phyloP scores from a whole-genome alignment of 2,113 vertebrate species.

The Struthio camelus region DNA sequence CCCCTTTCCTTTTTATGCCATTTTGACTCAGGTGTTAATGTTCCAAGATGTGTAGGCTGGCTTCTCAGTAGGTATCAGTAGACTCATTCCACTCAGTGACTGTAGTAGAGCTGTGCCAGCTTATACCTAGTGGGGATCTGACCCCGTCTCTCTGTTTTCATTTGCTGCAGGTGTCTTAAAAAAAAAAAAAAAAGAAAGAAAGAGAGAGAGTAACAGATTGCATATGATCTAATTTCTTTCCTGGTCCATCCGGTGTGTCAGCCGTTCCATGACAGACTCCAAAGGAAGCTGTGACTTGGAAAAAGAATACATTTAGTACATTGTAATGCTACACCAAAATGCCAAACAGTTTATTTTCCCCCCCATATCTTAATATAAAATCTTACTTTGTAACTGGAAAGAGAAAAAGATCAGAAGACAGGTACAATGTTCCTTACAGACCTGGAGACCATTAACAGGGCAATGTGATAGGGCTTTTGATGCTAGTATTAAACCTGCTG shows the following conservation, averaged over 20 bases:
- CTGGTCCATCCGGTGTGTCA: conserved; percentile 53
- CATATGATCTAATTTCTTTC: conserved; percentile 67
- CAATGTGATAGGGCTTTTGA: rapidly evolving
- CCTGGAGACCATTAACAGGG: not conserved
- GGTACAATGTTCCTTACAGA: conserved; percentile 26
- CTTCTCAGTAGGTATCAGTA: conserved; percentile 30
- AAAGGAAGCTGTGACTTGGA: conserved; percentile 59
- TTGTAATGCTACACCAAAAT: conserved; percentile 51
- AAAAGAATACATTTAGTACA: conserved; percentile 56
- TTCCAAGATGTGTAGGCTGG: not conserved
- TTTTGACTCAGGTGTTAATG: not conserved
- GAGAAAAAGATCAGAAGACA: conserved; percentile 20
- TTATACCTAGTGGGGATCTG: conserved; percentile 3
- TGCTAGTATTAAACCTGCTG: not conserved
- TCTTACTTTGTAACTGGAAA: conserved; percentile 29
- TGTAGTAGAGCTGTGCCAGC: not conserved
- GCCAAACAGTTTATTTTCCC: not conserved
- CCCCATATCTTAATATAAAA: conserved; percentile 39
- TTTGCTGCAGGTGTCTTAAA: conserved; percentile 25
- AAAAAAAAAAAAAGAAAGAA: not conserved
- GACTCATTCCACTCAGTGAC: not conserved
- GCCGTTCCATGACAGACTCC: conserved; percentile 33
- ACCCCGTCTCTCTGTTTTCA: not conserved
- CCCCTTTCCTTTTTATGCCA: not conserved
- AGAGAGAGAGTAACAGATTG: conserved; percentile 54